A percentile compares a stretch with the other conserved stretches of the same genome.
Conservation (phyloP, 2,113 vertebrate species). For the Sigmodon hispidus region DNA sequence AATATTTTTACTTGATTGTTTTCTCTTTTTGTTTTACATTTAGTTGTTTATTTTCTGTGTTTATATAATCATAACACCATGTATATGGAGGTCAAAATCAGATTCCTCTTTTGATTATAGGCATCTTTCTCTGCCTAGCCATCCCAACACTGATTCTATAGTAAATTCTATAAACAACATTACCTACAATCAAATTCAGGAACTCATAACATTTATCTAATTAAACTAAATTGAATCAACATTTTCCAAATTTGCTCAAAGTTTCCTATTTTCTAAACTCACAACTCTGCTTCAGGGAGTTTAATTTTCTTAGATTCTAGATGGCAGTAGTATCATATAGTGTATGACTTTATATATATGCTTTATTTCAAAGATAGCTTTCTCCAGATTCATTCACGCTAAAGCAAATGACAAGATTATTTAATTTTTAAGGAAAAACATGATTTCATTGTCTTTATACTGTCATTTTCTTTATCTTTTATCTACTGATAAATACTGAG, state of each 20-base stretch:
- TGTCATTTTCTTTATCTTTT: neutral
- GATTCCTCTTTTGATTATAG: neutral
- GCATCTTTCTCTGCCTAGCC: neutral
- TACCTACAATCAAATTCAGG: neutral
- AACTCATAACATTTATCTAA: neutral
- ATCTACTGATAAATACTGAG: neutral
- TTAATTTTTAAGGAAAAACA: neutral
- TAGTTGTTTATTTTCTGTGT: neutral
- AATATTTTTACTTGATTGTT: neutral
- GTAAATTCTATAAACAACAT: neutral
- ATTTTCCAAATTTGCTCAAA: neutral
- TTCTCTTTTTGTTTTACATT: neutral
- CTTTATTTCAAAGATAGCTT: neutral
- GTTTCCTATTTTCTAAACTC: neutral
- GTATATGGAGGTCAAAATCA: neutral
- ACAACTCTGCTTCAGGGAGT: neutral
- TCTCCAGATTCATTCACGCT: neutral
- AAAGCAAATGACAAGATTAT: neutral
- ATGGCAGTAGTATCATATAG: neutral
- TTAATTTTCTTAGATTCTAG: neutral
- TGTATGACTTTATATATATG: neutral
- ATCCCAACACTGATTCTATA: neutral
- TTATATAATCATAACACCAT: neutral
- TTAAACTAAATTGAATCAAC: neutral
- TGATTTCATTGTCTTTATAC: neutral